Conservation (phyloP, 2,797 vertebrate genomes). For the Sylvilagus floridanus region DNA sequence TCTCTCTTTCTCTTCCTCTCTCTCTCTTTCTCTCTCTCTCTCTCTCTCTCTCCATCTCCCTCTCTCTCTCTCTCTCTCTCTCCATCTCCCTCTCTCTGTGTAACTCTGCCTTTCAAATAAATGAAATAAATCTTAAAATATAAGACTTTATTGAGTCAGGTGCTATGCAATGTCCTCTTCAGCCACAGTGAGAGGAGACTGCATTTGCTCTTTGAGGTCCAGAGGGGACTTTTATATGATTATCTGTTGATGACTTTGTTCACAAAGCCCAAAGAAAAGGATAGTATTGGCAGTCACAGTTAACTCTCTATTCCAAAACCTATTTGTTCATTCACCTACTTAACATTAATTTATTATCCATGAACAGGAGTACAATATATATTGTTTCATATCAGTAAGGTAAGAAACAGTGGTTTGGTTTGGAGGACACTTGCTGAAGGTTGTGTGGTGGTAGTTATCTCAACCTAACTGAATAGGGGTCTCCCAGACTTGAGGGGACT, state of each 20-base stretch:
- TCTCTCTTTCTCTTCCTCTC: too few relatives aligned
- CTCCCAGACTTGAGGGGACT: background rate
- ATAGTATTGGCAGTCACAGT: background rate
- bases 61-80: too few relatives aligned
- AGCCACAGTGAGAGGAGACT: background rate
- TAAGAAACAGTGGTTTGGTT: background rate
- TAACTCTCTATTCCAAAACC: background rate
- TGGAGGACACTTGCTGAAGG: background rate
- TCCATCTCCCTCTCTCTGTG: too few relatives aligned
- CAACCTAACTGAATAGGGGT: background rate
- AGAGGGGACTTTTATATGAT: background rate
- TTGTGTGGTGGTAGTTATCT: background rate
- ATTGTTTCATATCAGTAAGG: background rate
- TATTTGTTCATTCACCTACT: background rate
- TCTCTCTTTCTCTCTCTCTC: too few relatives aligned
- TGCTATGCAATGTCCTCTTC: background rate
- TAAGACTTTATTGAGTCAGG: background rate
- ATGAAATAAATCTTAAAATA: too few relatives aligned
- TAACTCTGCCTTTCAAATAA: too few relatives aligned
- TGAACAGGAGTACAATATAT: conserved; percentile 1
- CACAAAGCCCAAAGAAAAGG: background rate
- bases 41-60: too few relatives aligned
- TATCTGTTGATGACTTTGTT: background rate
- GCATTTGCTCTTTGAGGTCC: background rate
- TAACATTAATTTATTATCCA: background rate